Base-by-base conservation (phyloP, 2,797 vertebrate genomes). In the Toxotes lorentzi region DNA sequence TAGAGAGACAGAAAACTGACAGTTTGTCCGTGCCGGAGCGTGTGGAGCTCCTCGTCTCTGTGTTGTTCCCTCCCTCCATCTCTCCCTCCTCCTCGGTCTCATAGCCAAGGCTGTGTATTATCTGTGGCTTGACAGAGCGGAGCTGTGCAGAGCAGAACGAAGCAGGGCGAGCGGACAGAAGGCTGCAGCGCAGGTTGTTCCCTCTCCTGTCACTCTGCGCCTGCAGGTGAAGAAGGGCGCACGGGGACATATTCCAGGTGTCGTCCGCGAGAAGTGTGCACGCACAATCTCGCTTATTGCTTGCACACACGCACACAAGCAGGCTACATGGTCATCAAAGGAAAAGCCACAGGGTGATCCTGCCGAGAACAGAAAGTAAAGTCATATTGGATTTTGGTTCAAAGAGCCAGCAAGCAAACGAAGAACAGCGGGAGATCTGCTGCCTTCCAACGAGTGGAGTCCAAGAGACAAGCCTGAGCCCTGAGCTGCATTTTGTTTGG, bases 321-420 rank as follows among this genome's bases (percentile, higher is more conserved):
- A 14, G 58, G 27, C 81, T 66, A 19, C 77, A 27, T 74, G 81
- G 79, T 72, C 85, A 87, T 92, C 88, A 88, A 85, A 92, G 90
- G 84, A 92, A 75, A 86, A 73, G 84, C 91, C 85, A 83, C 81
- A 4, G 82, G 86, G 86, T 40, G 69, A 88, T 90, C 84, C 89
- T 75, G 84, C 85, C 51, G 80, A 87, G 81, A 87, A 81, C 78
- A 89, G 80, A 89, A 85, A 92, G 91, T 91, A 85, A 89, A 90
- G 87, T 90, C 81, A 85, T 81, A 89, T 90, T 89, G 92, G 91
- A 91, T 90, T 89, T 70, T 82, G 85, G 88, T 89, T 92, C 86
- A 89, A 87, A 92, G 86, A 89, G 81, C 76, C 80, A 68, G 69
- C 62, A 11, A 87, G 84, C 70, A 73, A 86, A 76, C 77, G 59